phyloP scores from a whole-genome alignment of 2,888 invertebrate genomes.

The Suillia variegata region DNA sequence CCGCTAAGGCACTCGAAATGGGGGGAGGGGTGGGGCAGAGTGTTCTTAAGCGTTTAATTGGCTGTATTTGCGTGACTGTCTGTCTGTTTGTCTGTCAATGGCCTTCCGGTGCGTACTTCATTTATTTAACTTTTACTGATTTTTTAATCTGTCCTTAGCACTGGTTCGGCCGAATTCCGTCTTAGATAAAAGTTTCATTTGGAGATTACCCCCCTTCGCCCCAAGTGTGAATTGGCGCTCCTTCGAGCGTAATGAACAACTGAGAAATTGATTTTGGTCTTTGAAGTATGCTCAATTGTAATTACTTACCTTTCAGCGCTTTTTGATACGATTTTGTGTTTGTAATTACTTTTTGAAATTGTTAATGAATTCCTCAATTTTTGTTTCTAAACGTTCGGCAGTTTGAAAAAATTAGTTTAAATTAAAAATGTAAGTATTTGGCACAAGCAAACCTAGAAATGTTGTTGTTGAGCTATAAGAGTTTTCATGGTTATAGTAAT shows the following conservation, averaged over 20 bases:
- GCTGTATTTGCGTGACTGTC: conserved; percentile 31
- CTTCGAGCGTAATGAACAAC: conserved; percentile 36
- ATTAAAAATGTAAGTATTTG: too few species aligned
- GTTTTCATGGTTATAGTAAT: too few species aligned
- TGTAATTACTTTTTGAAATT: background rate
- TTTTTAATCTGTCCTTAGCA: background rate
- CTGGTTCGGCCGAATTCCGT: too few species aligned
- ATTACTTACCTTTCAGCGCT: too few species aligned
- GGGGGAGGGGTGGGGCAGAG: conserved; percentile 14
- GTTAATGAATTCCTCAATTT: too few species aligned
- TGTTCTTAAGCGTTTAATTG: conserved; percentile 38
- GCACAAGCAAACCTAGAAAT: too few species aligned
- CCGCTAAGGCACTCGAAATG: conserved; percentile 42
- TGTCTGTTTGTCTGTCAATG: conserved; percentile 25
- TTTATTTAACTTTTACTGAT: conserved; percentile 1
- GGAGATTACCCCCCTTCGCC: background rate
- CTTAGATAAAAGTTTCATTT: background rate
- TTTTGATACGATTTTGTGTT: too few species aligned
- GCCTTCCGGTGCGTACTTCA: background rate
- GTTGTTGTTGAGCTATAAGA: too few species aligned
- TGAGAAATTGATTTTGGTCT: conserved; percentile 25
- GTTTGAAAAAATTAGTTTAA: too few species aligned
- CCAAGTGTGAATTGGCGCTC: conserved; percentile 9
- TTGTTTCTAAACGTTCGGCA: too few species aligned
- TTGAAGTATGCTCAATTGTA: conserved; percentile 4